Percentiles rank a stretch among this genome's conserved stretches.
phyloP scores from a whole-genome alignment of 1,140 invertebrate genomes.

The Kradibia gibbosae region DNA sequence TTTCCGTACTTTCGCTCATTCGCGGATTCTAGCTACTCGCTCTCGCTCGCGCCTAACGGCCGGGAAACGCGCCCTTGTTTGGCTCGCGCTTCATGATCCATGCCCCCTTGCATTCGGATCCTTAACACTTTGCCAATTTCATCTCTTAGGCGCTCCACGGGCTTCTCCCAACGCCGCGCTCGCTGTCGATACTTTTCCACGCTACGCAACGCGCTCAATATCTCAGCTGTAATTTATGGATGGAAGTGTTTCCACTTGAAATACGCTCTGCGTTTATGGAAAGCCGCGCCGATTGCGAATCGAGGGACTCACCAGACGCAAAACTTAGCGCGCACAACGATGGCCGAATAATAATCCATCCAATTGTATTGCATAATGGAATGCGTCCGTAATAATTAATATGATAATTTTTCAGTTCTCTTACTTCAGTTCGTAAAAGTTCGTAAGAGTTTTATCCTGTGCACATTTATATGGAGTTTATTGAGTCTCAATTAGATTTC shows the following conservation, averaged over 20 bases:
- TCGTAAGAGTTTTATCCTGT: too few relatives aligned
- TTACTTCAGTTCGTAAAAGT: too few relatives aligned
- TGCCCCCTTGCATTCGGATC: neutral
- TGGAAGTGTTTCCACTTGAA: neutral
- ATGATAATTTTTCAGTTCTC: too few relatives aligned
- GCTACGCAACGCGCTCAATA: neutral
- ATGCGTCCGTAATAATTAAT: too few relatives aligned
- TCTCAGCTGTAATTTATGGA: slow-evolving; percentile 22
- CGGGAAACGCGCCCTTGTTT: neutral
- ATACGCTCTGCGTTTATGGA: neutral
- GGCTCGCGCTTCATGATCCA: neutral
- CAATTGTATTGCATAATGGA: slow-evolving; percentile 7
- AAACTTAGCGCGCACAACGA: neutral
- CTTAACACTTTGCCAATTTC: slow-evolving; percentile 6
- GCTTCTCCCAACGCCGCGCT: neutral
- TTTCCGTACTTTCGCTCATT: slow-evolving; percentile 16
- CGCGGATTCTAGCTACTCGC: neutral
- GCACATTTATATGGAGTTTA: too few relatives aligned
- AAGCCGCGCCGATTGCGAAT: slow-evolving; percentile 16
- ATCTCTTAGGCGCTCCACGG: neutral
- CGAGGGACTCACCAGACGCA: slow-evolving; percentile 19
- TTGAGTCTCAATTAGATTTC: slow-evolving; percentile 8
- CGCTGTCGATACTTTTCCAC: neutral
- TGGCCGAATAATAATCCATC: neutral
- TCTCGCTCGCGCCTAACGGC: neutral